These are phyloP conservation scores for Tribolium madens DNA, from an alignment of 1,140 invertebrate species.

Conservation along the genomic window DNA sequence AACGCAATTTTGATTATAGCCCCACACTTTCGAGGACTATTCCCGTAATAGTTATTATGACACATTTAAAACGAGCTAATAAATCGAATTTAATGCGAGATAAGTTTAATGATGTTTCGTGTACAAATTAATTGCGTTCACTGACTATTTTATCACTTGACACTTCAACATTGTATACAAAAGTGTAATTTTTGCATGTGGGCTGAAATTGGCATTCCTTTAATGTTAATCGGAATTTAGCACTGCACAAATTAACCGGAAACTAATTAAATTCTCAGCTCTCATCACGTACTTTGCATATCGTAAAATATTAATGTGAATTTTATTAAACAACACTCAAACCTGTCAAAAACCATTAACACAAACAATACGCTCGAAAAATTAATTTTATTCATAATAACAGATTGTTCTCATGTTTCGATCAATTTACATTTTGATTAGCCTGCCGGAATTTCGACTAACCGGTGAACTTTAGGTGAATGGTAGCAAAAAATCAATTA, in stretches of 20 bases:
- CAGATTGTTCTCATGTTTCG: conserved; percentile 18
- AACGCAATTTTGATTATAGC: background rate
- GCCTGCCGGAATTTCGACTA: conserved; percentile 15
- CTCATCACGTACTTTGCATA: conserved; percentile 5
- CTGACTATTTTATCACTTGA: conserved; percentile 19
- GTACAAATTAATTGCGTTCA: conserved; percentile 30
- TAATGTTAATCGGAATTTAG: conserved; percentile 34
- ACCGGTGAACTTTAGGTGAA: background rate
- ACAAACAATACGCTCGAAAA: background rate
- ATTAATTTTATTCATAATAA: conserved; percentile 16
- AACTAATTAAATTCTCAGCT: conserved; percentile 4
- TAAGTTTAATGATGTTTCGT: conserved; percentile 34
- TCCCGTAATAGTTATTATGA: conserved; percentile 22
- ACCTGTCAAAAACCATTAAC: conserved; percentile 14
- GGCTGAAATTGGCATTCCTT: conserved; percentile 19
- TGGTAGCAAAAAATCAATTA: conserved; percentile 20
- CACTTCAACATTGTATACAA: conserved; percentile 27
- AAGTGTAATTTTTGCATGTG: conserved; percentile 7
- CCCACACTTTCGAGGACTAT: background rate
- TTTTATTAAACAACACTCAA: background rate
- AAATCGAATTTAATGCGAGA: conserved; percentile 25
- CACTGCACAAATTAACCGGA: conserved; percentile 36
- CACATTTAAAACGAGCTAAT: conserved; percentile 20
- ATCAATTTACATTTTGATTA: conserved; percentile 28
- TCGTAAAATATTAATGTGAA: background rate